Base-by-base conservation (phyloP, 2,888 invertebrate species). In the Ypsolopha scabrella region DNA sequence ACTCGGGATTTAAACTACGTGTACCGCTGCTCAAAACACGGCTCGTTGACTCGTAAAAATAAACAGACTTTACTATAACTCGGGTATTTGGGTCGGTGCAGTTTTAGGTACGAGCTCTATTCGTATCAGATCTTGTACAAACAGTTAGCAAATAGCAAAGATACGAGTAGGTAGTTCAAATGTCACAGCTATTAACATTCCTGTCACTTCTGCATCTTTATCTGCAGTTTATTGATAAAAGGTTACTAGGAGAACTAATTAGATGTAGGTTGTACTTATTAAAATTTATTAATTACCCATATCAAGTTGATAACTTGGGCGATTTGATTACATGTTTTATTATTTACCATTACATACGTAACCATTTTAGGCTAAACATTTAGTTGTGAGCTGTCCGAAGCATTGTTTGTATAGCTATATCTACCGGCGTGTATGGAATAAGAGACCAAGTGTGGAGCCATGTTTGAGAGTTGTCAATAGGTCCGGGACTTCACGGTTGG, bases 401-500 rank as follows among this genome's bases (percentile, higher is more conserved):
- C 9, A 39, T 7, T 39, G 39, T 39, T 39, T 9, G 10, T 2
- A 6, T n/a, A n/a, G n/a, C n/a, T n/a, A n/a, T n/a, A n/a, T n/a
- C n/a, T n/a, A n/a, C n/a, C n/a, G n/a, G 47, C 7, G 36, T 35
- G 6, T 9, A 34, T n/a, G n/a, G 11, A 45, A 45, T 10, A 2
- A 35, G 7, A 37, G 8, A n/a, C 6, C 36, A 7, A 11, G 47
- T 7, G 33, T 48, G 38, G 3, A 14, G 10, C 11, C 13, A 47
- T 37, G 39, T 39, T 51, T 36, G 61, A 61, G 57, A 62, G 67
- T 68, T 72, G 76, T 75, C 75, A 75, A 73, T 75, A 66, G 72
- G 70, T 70, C 66, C 73, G 76, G 72, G 75, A 76, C 72, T 81
- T 80, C 75, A 85, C 80, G 85, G 70, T 76, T 76, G 78, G 70